Percentiles rank a stretch among this genome's conserved stretches.
phyloP scores from a whole-genome alignment of 1,140 invertebrate genomes.

The Lordiphosa mommai region DNA sequence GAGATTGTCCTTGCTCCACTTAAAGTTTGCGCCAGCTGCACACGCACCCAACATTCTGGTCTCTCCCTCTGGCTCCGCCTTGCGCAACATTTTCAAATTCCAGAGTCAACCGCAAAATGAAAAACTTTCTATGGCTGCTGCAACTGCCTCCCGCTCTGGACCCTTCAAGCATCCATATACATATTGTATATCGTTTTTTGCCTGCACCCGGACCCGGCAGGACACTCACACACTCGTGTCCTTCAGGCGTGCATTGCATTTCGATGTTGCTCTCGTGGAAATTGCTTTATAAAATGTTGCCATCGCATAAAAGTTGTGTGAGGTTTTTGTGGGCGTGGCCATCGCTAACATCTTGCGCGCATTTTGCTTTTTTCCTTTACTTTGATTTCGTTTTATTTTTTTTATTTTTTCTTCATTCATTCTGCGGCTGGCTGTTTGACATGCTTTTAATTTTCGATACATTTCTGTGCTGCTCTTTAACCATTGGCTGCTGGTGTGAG shows the following conservation, averaged over 20 bases:
- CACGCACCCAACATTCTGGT: constrained; percentile 34
- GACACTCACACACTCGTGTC: constrained; percentile 48
- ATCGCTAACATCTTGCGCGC: constrained; percentile 41
- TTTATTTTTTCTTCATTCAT: constrained; percentile 20
- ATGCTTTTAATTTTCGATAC: constrained; percentile 59
- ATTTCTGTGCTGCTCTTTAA: constrained; percentile 15
- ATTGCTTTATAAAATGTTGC: constrained; percentile 74
- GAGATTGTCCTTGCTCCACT: constrained; percentile 60
- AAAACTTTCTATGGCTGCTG: constrained; percentile 68
- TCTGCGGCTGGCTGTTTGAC: constrained; percentile 45
- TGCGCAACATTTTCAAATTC: constrained; percentile 70
- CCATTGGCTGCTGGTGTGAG: neutral
- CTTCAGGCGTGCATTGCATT: constrained; percentile 70
- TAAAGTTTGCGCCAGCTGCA: constrained; percentile 60
- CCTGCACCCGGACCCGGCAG: constrained; percentile 18
- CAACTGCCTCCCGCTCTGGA: constrained; percentile 4
- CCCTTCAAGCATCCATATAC: constrained; percentile 35
- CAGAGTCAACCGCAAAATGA: constrained; percentile 72
- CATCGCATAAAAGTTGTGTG: constrained; percentile 55
- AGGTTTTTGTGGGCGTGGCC: constrained; percentile 51
- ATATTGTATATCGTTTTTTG: constrained; percentile 48
- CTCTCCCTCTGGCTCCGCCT: constrained; percentile 44
- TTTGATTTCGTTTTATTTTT: constrained; percentile 17
- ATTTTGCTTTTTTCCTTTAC: constrained; percentile 8
- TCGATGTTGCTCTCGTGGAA: constrained; percentile 65